These are phyloP conservation scores for Syrmaticus mikado DNA, from an alignment of 2,113 vertebrate genomes.

Conservation along the genomic window DNA sequence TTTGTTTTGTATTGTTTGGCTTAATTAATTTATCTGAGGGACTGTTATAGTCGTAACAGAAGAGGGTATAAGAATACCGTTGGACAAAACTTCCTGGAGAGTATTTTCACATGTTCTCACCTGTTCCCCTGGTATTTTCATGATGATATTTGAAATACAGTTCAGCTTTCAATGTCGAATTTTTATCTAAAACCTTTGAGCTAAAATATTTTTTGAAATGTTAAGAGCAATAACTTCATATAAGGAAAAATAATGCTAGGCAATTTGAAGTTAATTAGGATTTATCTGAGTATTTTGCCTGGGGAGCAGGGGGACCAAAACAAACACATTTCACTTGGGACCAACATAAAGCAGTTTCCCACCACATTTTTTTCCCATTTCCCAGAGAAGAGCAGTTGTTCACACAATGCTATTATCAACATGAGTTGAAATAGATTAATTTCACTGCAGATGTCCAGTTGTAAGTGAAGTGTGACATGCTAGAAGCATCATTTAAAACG, in stretches of 20 bases:
- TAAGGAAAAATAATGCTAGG: neutral
- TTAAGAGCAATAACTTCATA: neutral
- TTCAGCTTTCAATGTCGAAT: neutral
- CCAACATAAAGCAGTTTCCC: neutral
- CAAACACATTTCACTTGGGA: neutral
- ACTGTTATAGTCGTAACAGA: neutral
- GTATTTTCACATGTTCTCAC: neutral
- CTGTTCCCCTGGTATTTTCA: neutral
- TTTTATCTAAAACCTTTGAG: neutral
- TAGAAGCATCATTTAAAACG: neutral
- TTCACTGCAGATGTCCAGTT: neutral
- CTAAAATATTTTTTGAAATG: neutral
- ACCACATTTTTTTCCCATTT: neutral
- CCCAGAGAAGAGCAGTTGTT: neutral
- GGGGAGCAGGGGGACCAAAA: accelerated
- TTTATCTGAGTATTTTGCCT: neutral
- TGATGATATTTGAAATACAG: neutral
- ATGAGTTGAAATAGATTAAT: neutral
- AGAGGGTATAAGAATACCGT: neutral
- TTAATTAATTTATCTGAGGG: conserved; percentile 64
- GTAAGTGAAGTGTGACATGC: neutral
- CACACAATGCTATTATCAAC: accelerated
- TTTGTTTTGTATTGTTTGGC: conserved; percentile 50
- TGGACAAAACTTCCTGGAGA: neutral
- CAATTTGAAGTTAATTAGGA: neutral